phyloP scores from a whole-genome alignment of 2,888 invertebrate genomes.

The Chloroclysta siterata region DNA sequence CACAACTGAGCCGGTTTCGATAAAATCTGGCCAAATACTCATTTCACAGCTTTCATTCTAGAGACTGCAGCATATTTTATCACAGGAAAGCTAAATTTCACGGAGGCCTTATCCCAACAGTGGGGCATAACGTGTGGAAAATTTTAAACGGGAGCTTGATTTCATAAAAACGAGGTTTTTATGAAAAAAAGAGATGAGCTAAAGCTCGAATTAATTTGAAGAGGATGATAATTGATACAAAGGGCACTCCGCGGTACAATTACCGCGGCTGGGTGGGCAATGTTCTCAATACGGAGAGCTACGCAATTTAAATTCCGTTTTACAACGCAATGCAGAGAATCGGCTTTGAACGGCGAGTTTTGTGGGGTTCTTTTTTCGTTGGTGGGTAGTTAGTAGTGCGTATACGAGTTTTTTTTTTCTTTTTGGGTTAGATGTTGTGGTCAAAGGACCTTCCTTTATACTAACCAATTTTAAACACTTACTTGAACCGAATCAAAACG shows the following conservation, averaged over 20 bases:
- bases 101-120: no score
- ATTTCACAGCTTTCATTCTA: no score
- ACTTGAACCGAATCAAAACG: no score
- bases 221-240: conserved; percentile 18
- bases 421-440: no score
- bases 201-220: conserved; percentile 20
- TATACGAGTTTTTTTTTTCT: neutral
- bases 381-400: neutral
- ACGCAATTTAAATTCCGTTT: conserved; percentile 24
- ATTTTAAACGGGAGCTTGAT: neutral
- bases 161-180: conserved; percentile 5
- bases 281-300: conserved; percentile 13
- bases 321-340: conserved; percentile 21
- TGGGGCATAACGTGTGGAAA: no score
- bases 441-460: no score
- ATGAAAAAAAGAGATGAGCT: conserved; percentile 2
- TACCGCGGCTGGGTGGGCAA: conserved; percentile 17
- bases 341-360: conserved; percentile 4
- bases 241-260: conserved; percentile 9
- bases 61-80: no score
- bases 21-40: no score
- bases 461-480: no score
- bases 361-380: neutral
- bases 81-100: no score
- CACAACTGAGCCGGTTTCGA: no score